Evolutionary conservation across 2,797 vertebrate species (phyloP).

Genomic region (Periparus ater): DNA sequence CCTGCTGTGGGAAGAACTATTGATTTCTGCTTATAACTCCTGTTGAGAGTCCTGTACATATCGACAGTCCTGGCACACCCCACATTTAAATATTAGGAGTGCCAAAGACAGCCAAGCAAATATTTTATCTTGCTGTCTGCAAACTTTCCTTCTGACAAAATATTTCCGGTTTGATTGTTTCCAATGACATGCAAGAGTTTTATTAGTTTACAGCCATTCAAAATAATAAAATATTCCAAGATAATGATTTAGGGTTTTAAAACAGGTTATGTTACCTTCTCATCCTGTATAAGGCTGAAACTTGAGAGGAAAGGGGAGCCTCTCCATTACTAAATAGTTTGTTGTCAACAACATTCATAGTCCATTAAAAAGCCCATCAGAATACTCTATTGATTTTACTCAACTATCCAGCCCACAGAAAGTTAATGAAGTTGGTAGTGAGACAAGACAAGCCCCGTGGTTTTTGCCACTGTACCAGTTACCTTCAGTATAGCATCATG

Average conservation of each 20-base stretch:
- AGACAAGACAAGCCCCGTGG: background rate
- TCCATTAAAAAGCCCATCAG: background rate
- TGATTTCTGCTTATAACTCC: conserved; percentile 41
- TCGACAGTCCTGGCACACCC: background rate
- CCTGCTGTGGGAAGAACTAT: conserved; percentile 25
- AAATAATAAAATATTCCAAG: background rate
- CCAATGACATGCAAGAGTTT: background rate
- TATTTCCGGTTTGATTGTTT: background rate
- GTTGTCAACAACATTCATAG: background rate
- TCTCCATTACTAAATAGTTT: background rate
- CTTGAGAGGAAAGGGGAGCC: background rate
- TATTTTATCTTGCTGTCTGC: background rate
- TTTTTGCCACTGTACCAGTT: background rate
- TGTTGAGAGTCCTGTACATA: background rate
- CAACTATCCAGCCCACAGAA: background rate
- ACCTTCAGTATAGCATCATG: background rate
- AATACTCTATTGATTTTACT: background rate
- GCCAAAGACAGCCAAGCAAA: background rate
- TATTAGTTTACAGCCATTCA: background rate
- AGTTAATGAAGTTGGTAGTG: conserved; percentile 1
- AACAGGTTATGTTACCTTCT: background rate
- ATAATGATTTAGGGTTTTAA: background rate
- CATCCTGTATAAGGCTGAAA: background rate
- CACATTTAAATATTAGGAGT: background rate
- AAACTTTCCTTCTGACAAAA: background rate